Base-by-base conservation (phyloP, 1,140 invertebrate species). In the Limonius californicus region DNA sequence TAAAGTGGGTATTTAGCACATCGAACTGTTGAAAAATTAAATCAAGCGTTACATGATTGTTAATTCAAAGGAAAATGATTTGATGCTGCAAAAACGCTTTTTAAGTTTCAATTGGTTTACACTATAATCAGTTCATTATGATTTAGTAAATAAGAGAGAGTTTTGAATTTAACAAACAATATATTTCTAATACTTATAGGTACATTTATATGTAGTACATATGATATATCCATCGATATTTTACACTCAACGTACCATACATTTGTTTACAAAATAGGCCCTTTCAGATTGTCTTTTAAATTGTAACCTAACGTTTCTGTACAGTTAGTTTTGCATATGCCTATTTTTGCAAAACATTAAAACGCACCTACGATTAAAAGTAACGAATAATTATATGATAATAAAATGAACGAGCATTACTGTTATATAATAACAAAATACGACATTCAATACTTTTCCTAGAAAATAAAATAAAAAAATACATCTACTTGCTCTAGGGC, bases 361-460 rank as follows among this genome's bases (percentile, higher is more conserved):
- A 50, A 50, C 20, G 16, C 16, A 45, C 16, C 42, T 27, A 27
- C 42, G 2, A 18, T 50, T 6, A 21, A n/a, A 19, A n/a, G n/a
- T n/a, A n/a, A n/a, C n/a, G n/a, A n/a, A n/a, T n/a, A 50, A 50
- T 50, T 50, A 50, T 50, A 50, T 50, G 19, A 50, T 50, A 50
- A 50, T 50, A 50, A 50, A 7, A 50, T 19, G 14, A 45, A 45
- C 3, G 19, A 18, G 11, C 11, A 50, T 11, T 19, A 2, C 45
- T 50, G 45, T 50, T 50, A 50, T 50, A 50, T 50, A 50, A 50
- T 50, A 50, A 50, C 45, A 50, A 50, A 50, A 21, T 11, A 2
- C n/a, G 45, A 3, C 2, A 50, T 39, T 39, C 2, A 39, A 39
- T 39, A 39, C 27, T 39, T 50, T 50, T 50, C 45, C 16, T 50